phyloP scores from a whole-genome alignment of 2,113 vertebrate genomes.

The Pycnonotus jocosus region DNA sequence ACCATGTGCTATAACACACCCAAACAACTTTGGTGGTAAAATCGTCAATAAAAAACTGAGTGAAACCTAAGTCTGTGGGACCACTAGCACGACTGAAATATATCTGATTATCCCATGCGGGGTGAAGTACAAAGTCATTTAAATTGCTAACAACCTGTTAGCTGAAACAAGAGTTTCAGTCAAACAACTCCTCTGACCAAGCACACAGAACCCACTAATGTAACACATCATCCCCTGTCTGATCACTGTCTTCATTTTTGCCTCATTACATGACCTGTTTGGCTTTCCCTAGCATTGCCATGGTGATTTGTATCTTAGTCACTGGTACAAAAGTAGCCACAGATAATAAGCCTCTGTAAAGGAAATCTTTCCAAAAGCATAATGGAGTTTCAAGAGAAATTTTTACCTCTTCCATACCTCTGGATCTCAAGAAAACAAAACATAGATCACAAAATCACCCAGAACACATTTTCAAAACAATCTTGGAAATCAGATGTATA shows the following conservation, averaged over 20 bases:
- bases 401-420: background rate
- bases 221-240: background rate
- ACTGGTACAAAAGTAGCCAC: background rate
- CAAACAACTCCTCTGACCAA: background rate
- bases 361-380: background rate
- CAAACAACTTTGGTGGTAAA: background rate
- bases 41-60: background rate
- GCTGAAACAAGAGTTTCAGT: background rate
- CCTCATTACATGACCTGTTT: background rate
- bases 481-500: background rate
- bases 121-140: background rate
- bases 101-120: background rate
- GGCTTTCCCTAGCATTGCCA: background rate
- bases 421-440: background rate
- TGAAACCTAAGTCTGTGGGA: background rate
- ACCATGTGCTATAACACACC: background rate
- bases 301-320: background rate
- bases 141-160: background rate
- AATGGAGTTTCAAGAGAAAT: background rate
- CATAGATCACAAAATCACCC: background rate
- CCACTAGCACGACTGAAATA: background rate
- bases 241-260: background rate
- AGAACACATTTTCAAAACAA: background rate
- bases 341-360: background rate
- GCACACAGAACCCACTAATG: background rate